A percentile compares a stretch with the other conserved stretches of the same genome.
Evolutionary conservation across 2,797 vertebrate species (phyloP).

Genomic region (Lemur catta): DNA sequence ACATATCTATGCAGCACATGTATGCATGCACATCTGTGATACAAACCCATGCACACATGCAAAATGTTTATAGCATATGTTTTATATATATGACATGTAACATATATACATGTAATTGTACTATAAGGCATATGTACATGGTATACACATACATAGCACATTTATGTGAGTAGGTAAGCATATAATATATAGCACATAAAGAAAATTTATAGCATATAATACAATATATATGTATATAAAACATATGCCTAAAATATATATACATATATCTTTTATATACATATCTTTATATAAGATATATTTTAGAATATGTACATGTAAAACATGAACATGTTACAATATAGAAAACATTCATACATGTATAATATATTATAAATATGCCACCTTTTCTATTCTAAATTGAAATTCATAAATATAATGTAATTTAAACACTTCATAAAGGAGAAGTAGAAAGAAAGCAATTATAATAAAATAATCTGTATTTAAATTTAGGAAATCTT

Average conservation of each 20-base stretch:
- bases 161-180: background rate
- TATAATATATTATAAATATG: background rate
- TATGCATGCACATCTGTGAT: background rate
- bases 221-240: background rate
- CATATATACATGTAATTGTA: background rate
- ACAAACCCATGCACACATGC: background rate
- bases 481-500: constrained; percentile 39
- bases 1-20: background rate
- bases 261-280: background rate
- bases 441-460: background rate
- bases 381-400: background rate
- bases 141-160: background rate
- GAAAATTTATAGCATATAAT: background rate
- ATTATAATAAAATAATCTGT: constrained; percentile 22
- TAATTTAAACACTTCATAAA: constrained; percentile 24
- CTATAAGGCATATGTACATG: background rate
- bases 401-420: background rate
- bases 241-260: background rate
- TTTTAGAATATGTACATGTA: background rate
- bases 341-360: background rate
- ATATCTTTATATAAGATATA: background rate
- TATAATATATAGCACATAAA: background rate
- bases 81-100: background rate
- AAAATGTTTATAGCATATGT: background rate
- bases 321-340: background rate